Conservation (phyloP, 1,140 invertebrate species). For the Drosophila saltans region DNA sequence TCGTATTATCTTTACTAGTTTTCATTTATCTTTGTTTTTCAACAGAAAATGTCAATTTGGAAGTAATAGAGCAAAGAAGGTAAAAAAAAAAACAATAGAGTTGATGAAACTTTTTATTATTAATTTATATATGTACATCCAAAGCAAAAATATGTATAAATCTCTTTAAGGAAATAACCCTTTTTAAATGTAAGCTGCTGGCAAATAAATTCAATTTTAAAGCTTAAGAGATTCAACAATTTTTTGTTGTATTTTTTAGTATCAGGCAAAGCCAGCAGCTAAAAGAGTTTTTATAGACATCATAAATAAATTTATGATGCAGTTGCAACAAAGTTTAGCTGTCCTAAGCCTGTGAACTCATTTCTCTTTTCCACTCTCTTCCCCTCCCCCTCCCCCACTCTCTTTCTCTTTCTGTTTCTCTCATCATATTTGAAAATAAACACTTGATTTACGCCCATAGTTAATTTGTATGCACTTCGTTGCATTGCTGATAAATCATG, state of each 20-base stretch:
- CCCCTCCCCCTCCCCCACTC: not conserved
- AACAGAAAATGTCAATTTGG: too few species aligned
- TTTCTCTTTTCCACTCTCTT: too few species aligned
- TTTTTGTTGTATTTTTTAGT: not conserved
- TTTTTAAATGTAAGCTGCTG: too few species aligned
- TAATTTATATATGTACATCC: too few species aligned
- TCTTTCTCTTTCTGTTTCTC: not conserved
- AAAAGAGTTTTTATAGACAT: constrained; percentile 1
- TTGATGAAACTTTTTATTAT: too few species aligned
- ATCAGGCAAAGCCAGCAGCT: too few species aligned
- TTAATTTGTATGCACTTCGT: constrained; percentile 21
- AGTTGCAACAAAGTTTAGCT: constrained; percentile 15
- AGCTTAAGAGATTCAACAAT: not conserved
- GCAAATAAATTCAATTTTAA: not conserved
- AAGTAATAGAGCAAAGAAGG: too few species aligned
- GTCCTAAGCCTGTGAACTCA: not conserved
- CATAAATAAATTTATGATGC: constrained; percentile 14
- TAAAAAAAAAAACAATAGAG: too few species aligned
- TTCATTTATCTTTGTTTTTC: too few species aligned
- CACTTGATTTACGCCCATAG: constrained; percentile 46
- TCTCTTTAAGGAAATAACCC: too few species aligned
- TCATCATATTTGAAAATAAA: constrained; percentile 38
- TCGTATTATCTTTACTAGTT: too few species aligned
- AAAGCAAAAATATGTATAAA: too few species aligned
- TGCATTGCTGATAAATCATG: constrained; percentile 55